Base-by-base conservation (phyloP, 1,140 invertebrate genomes). In the Aleiodes sp. region DNA sequence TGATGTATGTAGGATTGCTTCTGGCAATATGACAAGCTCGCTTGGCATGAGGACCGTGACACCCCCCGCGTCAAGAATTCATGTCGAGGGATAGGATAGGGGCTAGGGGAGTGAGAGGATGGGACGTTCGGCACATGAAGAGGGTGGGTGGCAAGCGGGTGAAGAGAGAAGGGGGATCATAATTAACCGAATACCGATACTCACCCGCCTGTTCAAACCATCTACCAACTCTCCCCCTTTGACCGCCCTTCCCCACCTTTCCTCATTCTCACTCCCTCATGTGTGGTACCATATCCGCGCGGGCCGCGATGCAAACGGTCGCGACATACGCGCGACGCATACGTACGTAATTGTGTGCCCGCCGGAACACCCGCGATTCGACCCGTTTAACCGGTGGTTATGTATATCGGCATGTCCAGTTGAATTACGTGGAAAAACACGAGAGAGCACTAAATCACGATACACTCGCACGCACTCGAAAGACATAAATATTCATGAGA, bases 121-220 rank as follows among this genome's bases (percentile, higher is more conserved):
- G 56, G 26, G 56, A 14, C 7, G 56, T 16, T 56, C 1, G 6
- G 52, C 21, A 28, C 24, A 63, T 37, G 19, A 37, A 64, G 21
- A 31, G 46, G 46, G 64, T 24, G 43, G 41, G 12, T 9, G 28
- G 31, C n/a, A 56, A 10, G 29, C 16, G 63, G 61, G 43, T 43
- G 37, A 78, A 76, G 74, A 73, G 72, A 74, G 76, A 76, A 76
- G 78, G 78, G 80, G 80, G 81, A 84, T 84, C 82, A 84, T 85
- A 84, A 85, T 85, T 85, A 84, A 85, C 84, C 79, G 77, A 86
- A 86, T 86, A 84, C 84, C 83, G 82, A 86, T 84, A 86, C 76
- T 80, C 80, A 73, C 77, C 81, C 73, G 73, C 76, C 78, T 70
- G 77, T 75, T 70, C 77, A 75, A 76, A 78, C 79, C 76, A 80